phyloP scores from a whole-genome alignment of 2,797 vertebrate species.

The Hemibagrus guttatus region DNA sequence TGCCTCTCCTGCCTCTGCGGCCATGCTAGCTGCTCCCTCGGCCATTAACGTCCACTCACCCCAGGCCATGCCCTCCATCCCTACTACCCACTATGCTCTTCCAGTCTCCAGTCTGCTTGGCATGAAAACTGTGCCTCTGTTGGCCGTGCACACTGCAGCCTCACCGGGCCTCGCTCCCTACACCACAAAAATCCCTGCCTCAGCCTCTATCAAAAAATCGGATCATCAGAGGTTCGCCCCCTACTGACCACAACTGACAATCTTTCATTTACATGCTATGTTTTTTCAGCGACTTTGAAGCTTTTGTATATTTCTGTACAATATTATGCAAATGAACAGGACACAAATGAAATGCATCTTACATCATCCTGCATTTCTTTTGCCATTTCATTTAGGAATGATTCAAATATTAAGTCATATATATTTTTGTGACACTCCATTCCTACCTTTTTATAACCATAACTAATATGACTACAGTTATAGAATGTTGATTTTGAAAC shows the following conservation, averaged over 20 bases:
- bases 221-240: slow-evolving; percentile 94
- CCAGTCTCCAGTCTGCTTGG: slow-evolving; percentile 93
- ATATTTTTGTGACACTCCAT: slow-evolving; percentile 46
- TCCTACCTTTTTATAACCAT: slow-evolving; percentile 34
- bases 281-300: slow-evolving; percentile 36
- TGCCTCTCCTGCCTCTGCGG: slow-evolving; percentile 83
- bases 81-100: slow-evolving; percentile 89
- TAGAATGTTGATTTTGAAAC: slow-evolving; percentile 9
- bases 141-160: slow-evolving; percentile 85
- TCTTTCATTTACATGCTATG: slow-evolving; percentile 23
- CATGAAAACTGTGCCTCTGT: slow-evolving; percentile 91
- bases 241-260: slow-evolving; percentile 75
- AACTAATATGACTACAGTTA: slow-evolving; percentile 37
- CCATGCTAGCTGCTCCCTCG: slow-evolving; percentile 83
- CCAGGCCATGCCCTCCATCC: slow-evolving; percentile 80
- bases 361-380: slow-evolving; percentile 49
- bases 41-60: slow-evolving; percentile 87
- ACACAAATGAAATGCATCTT: slow-evolving; percentile 43
- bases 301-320: slow-evolving; percentile 36
- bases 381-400: slow-evolving; percentile 43
- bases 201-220: slow-evolving; percentile 84
- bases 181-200: slow-evolving; percentile 84
- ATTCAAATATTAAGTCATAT: slow-evolving; percentile 44
- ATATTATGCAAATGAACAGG: slow-evolving; percentile 44
- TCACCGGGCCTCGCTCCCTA: slow-evolving; percentile 83